These are phyloP conservation scores for Oryctolagus cuniculus DNA, from an alignment of 2,113 vertebrate genomes.

Conservation along the genomic window mOryCun1.1 NC_091443.1:31261501-31262000, in stretches of 20 bases:
- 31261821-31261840: not conserved
- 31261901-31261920: not conserved
- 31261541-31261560: conserved; percentile 19
- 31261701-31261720: not conserved
- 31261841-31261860: conserved; percentile 27
- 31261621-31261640: not conserved
- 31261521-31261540: conserved; percentile 30
- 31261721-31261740: not conserved
- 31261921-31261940: not conserved
- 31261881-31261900: conserved; percentile 41
- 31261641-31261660: not conserved
- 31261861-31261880: conserved; percentile 2
- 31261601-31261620: not conserved
- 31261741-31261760: not conserved
- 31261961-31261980: too few relatives aligned
- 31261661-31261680: not conserved
- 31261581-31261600: not conserved
- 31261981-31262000: too few relatives aligned
- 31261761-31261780: not conserved
- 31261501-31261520: conserved; percentile 63
- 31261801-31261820: conserved; percentile 38
- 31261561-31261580: not conserved
- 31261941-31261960: too few relatives aligned
- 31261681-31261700: not conserved
- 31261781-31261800: conserved; percentile 17